Evolutionary conservation across 2,888 invertebrate species (phyloP).

Genomic region (Prosapia bicincta): DNA sequence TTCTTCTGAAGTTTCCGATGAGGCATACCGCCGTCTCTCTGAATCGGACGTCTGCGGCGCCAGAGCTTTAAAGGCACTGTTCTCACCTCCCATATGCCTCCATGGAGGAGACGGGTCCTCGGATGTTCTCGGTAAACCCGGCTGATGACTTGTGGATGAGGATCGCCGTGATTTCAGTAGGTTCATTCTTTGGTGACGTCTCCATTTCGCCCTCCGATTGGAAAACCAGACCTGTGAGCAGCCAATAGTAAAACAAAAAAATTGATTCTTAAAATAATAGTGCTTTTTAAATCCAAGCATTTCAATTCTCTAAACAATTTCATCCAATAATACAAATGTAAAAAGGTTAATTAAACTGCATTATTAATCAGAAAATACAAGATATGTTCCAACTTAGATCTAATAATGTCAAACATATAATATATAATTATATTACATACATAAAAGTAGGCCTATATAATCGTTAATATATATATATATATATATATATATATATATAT

Average conservation of each 20-base stretch:
- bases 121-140: conserved; percentile 28
- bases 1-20: conserved; percentile 52
- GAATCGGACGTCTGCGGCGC: conserved; percentile 48
- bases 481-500: too few relatives aligned
- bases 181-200: conserved; percentile 94
- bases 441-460: too few relatives aligned
- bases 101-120: conserved; percentile 53
- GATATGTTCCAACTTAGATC: too few relatives aligned
- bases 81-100: conserved; percentile 77
- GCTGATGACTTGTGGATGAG: conserved; percentile 43
- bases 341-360: too few relatives aligned
- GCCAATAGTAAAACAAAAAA: conserved; percentile 40
- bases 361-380: too few relatives aligned
- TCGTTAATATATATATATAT: too few relatives aligned
- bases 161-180: conserved; percentile 73
- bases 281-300: not conserved
- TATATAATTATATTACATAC: too few relatives aligned
- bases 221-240: conserved; percentile 98
- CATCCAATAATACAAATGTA: too few relatives aligned
- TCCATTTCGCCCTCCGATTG: conserved; percentile 98
- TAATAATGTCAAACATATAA: too few relatives aligned
- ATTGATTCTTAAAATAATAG: conserved; percentile 5
- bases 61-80: conserved; percentile 81
- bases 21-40: conserved; percentile 42
- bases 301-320: too few relatives aligned